Conservation (phyloP, 1,140 invertebrate genomes). For the Diploscapter pachys region DNA sequence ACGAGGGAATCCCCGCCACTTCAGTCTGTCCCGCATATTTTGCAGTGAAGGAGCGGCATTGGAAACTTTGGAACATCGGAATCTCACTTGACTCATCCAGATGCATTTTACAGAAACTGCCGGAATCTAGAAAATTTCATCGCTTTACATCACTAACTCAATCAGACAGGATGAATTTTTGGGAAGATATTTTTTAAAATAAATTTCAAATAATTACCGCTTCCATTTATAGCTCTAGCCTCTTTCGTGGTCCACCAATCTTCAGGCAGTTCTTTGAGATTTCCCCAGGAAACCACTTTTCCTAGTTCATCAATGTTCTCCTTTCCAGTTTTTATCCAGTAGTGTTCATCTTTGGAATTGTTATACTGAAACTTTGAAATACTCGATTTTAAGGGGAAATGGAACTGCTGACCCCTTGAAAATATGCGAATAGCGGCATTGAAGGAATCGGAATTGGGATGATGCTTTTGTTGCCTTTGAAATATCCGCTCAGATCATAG, state of each 20-base stretch:
- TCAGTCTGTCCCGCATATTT: background rate
- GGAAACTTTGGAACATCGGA: constrained; percentile 6
- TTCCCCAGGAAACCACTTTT: background rate
- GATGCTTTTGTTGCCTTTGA: background rate
- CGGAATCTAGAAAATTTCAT: background rate
- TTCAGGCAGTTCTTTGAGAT: background rate
- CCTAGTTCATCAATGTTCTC: constrained; percentile 7
- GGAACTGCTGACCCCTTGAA: no score
- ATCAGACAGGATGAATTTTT: no score
- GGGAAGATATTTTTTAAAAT: no score
- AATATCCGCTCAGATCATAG: background rate
- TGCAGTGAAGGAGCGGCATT: constrained; percentile 7
- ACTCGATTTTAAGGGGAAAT: background rate
- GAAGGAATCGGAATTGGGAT: constrained; percentile 6
- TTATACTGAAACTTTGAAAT: background rate
- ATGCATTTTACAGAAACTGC: constrained; percentile 17
- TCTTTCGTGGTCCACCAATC: constrained; percentile 8
- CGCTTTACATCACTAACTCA: no score
- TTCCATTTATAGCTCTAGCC: constrained; percentile 2
- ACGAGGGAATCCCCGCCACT: constrained; percentile 4
- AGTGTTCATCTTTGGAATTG: no score
- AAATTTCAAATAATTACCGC: background rate
- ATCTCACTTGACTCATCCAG: constrained; percentile 1
- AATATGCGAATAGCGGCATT: no score
- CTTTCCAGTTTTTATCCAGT: constrained; percentile 4